A percentile compares a stretch with the other conserved stretches of the same genome.
Evolutionary conservation across 2,888 invertebrate genomes (phyloP).

Genomic region (Drosophila nigricruria): DNA sequence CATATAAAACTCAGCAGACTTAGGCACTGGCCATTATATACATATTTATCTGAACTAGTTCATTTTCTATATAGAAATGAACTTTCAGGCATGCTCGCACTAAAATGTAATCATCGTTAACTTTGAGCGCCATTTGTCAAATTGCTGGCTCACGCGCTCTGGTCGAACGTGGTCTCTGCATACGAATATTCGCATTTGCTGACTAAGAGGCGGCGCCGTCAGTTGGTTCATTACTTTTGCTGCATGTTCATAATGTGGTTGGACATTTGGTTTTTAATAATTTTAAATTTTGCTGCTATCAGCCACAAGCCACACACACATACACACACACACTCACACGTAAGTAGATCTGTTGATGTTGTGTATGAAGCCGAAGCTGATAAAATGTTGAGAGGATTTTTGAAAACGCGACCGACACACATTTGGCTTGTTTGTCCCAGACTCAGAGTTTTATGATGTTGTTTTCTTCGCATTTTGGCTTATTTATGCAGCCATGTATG

Average conservation of each 20-base stretch:
- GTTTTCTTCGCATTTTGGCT: conserved; percentile 60
- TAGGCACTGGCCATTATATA: background rate
- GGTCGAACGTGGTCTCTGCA: conserved; percentile 1
- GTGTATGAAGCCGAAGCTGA: conserved; percentile 7
- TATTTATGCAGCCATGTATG: conserved; percentile 57
- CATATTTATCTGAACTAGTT: background rate
- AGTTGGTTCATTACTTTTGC: conserved; percentile 56
- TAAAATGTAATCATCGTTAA: conserved; percentile 45
- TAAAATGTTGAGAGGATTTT: conserved; percentile 22
- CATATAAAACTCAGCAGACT: background rate
- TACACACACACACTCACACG: background rate
- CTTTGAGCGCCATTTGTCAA: conserved; percentile 40
- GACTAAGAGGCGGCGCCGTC: conserved; percentile 34
- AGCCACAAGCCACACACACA: conserved; percentile 19
- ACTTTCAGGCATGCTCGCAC: background rate
- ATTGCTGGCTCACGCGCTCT: conserved; percentile 33
- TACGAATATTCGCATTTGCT: conserved; percentile 13
- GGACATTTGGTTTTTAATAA: conserved; percentile 71
- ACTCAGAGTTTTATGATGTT: conserved; percentile 60
- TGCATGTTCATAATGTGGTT: conserved; percentile 59
- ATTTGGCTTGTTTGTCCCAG: conserved; percentile 31
- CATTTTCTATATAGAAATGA: background rate
- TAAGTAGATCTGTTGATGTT: background rate
- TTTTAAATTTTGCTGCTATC: conserved; percentile 64
- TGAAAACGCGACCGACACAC: conserved; percentile 30